Percentiles rank a stretch among this genome's conserved stretches.
These are phyloP conservation scores for Sphyrna mokarran DNA, from an alignment of 2,113 vertebrate genomes.

Conservation along the genomic window DNA sequence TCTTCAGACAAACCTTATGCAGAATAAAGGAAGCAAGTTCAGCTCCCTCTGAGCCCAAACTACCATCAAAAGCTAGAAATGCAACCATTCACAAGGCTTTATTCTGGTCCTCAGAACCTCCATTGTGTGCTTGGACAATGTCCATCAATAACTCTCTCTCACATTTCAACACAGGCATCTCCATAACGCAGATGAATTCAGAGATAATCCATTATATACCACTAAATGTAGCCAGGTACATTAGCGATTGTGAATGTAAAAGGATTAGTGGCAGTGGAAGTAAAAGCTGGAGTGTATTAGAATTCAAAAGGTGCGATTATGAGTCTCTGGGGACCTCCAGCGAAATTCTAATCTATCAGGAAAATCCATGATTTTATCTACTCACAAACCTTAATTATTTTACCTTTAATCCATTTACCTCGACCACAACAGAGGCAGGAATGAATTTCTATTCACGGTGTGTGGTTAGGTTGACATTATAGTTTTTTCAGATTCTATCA, in stretches of 20 bases:
- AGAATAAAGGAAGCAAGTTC: background rate
- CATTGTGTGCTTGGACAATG: background rate
- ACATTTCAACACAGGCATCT: background rate
- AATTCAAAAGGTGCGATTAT: slow-evolving; percentile 15
- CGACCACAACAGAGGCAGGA: background rate
- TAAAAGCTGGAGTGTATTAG: background rate
- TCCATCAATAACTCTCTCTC: background rate
- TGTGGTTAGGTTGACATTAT: background rate
- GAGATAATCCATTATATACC: background rate
- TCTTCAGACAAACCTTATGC: background rate
- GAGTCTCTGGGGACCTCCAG: background rate
- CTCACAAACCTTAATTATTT: slow-evolving; percentile 13
- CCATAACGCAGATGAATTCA: background rate
- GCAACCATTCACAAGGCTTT: background rate
- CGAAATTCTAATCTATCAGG: background rate
- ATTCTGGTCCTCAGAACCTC: background rate
- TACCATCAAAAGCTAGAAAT: background rate
- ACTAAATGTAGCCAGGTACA: background rate
- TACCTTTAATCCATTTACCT: background rate
- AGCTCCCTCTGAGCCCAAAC: background rate
- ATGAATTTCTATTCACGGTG: background rate
- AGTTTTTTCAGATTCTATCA: background rate
- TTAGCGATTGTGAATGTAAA: background rate
- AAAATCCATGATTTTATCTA: slow-evolving; percentile 19
- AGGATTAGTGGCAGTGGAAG: background rate